Base-by-base conservation (phyloP, 2,113 vertebrate species). In the Eulacestoma nigropectus region DNA sequence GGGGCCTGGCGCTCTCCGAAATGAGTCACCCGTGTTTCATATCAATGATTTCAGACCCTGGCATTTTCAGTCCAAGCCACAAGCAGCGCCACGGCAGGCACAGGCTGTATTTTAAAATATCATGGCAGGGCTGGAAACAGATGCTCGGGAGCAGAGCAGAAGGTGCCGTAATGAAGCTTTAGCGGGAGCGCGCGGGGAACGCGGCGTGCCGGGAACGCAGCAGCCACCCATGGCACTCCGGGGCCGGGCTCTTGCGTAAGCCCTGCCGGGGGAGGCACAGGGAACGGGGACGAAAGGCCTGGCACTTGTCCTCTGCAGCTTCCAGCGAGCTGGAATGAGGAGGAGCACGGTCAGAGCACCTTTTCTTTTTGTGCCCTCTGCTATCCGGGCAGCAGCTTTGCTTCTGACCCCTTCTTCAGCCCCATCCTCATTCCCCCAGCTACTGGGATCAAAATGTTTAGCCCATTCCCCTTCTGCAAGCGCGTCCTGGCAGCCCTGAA, bases 11-110 rank as follows among this genome's bases (percentile, higher is more conserved):
- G 2, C 84, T 39, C 80, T 64, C 49, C 4, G 11, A 75, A 79
- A 69, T 95, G 96, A 96, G 73, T 97, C 96, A 96, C 89, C 83
- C 76, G 7, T 84, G 93, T 93, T 97, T 93, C 92, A 30, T 74
- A 93, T 84, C 91, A 69, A 6, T 79, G 95, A 93, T 96, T 96
- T 93, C 95, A 96, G 95, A 79, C 84, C 91, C 79, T 90, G 79
- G 87, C 93, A 86, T 96, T 95, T 92, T 21, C 95, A 94, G 93
- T 62, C 90, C 82, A 3, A 94, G 94, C 87, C 84, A 76, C 87
- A 63, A 25, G 96, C 89, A 74, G 93, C 13, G 5, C 46, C 30
- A 35, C 15, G 8, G 79, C 89, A 89, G 79, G 95, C 93, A 84
- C 95, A 87, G 95, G 19, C 81, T 80, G 77, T 21, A 1, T 49